A percentile compares a stretch with the other conserved stretches of the same genome.
phyloP scores from a whole-genome alignment of 2,888 invertebrate genomes.

The Tinea trinotella region DNA sequence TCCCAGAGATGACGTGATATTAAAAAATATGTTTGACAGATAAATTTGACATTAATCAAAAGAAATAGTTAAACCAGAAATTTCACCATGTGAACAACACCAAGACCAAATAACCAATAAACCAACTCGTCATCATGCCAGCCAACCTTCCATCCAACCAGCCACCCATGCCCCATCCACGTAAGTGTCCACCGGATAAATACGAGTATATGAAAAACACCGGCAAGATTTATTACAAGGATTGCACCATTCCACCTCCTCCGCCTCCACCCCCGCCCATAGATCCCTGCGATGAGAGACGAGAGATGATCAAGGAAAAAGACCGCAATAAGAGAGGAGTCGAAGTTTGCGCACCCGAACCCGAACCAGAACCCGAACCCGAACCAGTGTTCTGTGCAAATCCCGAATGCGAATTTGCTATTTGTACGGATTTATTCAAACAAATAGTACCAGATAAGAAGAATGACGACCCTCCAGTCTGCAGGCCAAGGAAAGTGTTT shows the following conservation, averaged over 20 bases:
- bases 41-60: too few species aligned
- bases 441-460: constrained; percentile 29
- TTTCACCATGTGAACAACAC: too few species aligned
- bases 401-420: constrained; percentile 32
- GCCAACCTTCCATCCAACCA: too few species aligned
- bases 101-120: too few species aligned
- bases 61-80: too few species aligned
- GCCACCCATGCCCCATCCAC: too few species aligned
- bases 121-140: too few species aligned
- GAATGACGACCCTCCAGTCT: background rate
- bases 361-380: constrained; percentile 23
- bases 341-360: constrained; percentile 33
- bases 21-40: too few species aligned
- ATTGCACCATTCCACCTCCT: constrained; percentile 24
- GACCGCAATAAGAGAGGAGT: constrained; percentile 35
- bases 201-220: too few species aligned
- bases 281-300: background rate
- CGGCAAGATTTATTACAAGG: background rate
- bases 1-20: too few species aligned
- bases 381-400: constrained; percentile 29
- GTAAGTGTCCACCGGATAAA: too few species aligned
- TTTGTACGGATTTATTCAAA: constrained; percentile 48
- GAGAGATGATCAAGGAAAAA: constrained; percentile 27
- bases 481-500: background rate
- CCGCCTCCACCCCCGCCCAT: constrained; percentile 33